Percentiles rank a stretch among this genome's conserved stretches.
These are phyloP conservation scores for Phrynocephalus versicolor DNA, from an alignment of 2,113 vertebrate genomes.

Conservation along the genomic window DNA sequence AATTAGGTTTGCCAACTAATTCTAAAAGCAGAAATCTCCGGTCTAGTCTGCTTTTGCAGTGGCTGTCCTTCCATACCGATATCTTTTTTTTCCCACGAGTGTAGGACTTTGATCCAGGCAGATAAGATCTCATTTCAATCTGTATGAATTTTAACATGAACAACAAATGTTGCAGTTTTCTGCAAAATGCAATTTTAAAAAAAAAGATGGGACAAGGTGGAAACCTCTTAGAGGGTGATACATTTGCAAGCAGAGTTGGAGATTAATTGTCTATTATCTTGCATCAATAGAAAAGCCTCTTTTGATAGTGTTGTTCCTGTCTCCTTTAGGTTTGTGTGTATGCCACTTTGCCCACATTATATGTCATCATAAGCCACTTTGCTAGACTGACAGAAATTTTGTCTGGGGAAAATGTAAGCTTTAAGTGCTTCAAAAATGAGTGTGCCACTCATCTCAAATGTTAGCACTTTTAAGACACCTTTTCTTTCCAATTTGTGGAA, in stretches of 20 bases:
- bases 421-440: constrained; percentile 69
- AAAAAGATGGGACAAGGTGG: background rate
- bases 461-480: constrained; percentile 45
- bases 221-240: background rate
- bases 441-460: constrained; percentile 44
- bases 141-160: background rate
- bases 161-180: background rate
- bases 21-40: background rate
- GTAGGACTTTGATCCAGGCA: background rate
- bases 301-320: background rate
- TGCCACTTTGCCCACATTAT: constrained; percentile 53
- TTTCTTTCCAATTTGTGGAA: constrained; percentile 64
- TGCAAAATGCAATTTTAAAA: background rate
- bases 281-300: background rate
- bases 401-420: constrained; percentile 61
- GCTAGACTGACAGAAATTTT: constrained; percentile 58
- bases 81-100: background rate
- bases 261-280: background rate
- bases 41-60: background rate
- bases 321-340: background rate
- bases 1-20: background rate
- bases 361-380: constrained; percentile 34
- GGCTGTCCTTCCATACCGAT: background rate
- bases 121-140: background rate
- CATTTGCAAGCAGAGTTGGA: background rate